phyloP scores from a whole-genome alignment of 2,888 invertebrate genomes.

The Thelaira solivaga region DNA sequence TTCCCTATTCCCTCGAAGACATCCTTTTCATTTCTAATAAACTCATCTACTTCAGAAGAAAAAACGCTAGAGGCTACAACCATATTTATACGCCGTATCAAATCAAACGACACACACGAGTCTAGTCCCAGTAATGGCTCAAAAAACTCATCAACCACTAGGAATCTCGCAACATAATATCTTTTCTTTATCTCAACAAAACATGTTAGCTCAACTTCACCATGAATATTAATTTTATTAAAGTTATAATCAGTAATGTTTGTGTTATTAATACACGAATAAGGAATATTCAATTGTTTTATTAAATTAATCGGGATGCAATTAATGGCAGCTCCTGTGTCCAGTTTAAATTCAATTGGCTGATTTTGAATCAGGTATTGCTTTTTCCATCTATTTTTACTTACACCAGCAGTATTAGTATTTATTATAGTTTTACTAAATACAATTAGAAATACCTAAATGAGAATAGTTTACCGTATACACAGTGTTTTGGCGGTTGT shows the following conservation, averaged over 20 bases:
- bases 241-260: conserved; percentile 30
- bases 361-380: conserved; percentile 40
- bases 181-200: no score
- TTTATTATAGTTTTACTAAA: no score
- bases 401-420: conserved; percentile 1
- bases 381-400: conserved; percentile 37
- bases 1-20: conserved; percentile 29
- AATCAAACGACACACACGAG: not conserved
- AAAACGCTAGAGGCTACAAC: not conserved
- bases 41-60: not conserved
- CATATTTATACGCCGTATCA: conserved; percentile 34
- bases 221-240: conserved; percentile 28
- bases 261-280: not conserved
- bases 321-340: conserved; percentile 60
- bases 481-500: not conserved
- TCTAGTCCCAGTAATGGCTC: conserved; percentile 36
- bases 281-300: conserved; percentile 32
- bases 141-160: conserved; percentile 28
- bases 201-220: conserved; percentile 3
- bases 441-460: conserved; percentile 9
- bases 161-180: no score
- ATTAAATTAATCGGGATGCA: conserved; percentile 53
- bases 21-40: not conserved
- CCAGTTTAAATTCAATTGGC: conserved; percentile 50
- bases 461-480: conserved; percentile 4